These are phyloP conservation scores for Drosophila yooni DNA, from an alignment of 2,888 invertebrate genomes.

Conservation along the genomic window DNA sequence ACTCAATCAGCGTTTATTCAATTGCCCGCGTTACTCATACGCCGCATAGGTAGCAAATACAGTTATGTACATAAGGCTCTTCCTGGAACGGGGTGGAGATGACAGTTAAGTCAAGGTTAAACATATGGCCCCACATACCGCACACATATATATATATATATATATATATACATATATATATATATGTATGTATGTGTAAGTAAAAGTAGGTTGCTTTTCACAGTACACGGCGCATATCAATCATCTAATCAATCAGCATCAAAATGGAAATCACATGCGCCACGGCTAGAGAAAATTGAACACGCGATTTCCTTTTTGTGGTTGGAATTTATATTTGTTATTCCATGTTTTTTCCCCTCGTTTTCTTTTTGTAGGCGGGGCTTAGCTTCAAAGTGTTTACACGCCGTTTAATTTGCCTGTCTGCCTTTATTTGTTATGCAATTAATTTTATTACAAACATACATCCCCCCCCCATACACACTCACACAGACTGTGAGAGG, in stretches of 20 bases:
- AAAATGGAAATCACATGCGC: slow-evolving; percentile 63
- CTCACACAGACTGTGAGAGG: slow-evolving; percentile 5
- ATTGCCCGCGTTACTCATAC: slow-evolving; percentile 55
- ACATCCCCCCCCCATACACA: slow-evolving; percentile 2
- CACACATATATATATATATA: background rate
- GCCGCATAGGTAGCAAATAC: slow-evolving; percentile 16
- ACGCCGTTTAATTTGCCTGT: slow-evolving; percentile 76
- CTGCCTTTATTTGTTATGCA: slow-evolving; percentile 76
- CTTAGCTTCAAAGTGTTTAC: slow-evolving; percentile 76
- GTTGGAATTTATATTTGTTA: slow-evolving; percentile 18
- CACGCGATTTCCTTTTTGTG: slow-evolving; percentile 40
- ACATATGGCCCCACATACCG: slow-evolving; percentile 19
- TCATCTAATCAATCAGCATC: slow-evolving; percentile 71
- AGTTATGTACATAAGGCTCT: background rate
- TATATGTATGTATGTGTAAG: background rate
- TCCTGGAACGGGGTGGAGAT: background rate
- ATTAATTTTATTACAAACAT: slow-evolving; percentile 73
- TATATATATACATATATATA: no score
- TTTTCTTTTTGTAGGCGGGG: background rate
- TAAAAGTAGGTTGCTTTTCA: slow-evolving; percentile 19
- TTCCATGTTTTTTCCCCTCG: background rate
- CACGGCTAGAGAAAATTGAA: slow-evolving; percentile 47
- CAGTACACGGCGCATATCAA: slow-evolving; percentile 34
- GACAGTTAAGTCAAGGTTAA: slow-evolving; percentile 45
- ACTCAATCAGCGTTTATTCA: slow-evolving; percentile 62